These are phyloP conservation scores for Crotalus viridis DNA, from an alignment of 2,113 vertebrate genomes.

Conservation along the genomic window DNA sequence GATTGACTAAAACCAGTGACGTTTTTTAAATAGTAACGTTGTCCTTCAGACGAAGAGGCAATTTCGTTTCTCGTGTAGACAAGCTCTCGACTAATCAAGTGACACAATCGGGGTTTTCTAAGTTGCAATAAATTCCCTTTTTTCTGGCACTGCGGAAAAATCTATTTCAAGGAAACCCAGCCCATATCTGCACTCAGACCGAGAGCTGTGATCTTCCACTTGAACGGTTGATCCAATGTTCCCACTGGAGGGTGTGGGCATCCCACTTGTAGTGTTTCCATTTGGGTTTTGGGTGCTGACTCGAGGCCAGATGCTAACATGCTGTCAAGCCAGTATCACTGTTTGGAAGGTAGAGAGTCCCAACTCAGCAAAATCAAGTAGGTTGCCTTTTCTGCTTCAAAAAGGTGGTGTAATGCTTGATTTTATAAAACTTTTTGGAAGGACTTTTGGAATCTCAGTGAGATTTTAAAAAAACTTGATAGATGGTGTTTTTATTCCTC, in stretches of 20 bases:
- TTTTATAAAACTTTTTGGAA: too few species aligned
- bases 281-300: background rate
- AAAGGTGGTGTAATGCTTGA: too few species aligned
- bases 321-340: background rate
- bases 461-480: too few species aligned
- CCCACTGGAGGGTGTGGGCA: background rate
- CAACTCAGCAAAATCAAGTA: too few species aligned
- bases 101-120: background rate
- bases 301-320: background rate
- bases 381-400: too few species aligned
- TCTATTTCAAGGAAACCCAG: background rate
- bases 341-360: background rate
- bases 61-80: background rate
- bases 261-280: background rate
- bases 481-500: too few species aligned
- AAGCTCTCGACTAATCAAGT: background rate
- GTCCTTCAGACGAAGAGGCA: background rate
- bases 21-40: background rate
- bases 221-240: background rate
- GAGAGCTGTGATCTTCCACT: background rate
- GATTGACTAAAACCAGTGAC: background rate
- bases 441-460: too few species aligned
- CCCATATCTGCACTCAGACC: background rate
- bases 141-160: background rate
- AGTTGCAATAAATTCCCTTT: background rate